Conservation (phyloP, 1,140 invertebrate genomes). For the Teleopsis dalmanni region DNA sequence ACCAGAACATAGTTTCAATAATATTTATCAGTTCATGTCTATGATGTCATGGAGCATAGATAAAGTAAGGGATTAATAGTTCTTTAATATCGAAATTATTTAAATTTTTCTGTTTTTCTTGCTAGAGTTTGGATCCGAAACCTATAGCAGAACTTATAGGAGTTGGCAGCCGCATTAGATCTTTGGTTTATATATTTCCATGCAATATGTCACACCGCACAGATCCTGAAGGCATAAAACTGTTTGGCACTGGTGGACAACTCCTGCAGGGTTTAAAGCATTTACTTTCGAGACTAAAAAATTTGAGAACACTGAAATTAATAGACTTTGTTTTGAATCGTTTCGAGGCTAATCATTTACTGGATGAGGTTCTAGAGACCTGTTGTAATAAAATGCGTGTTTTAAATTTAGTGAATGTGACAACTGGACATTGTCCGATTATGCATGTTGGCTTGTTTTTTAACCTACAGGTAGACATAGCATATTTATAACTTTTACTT, state of each 20-base stretch:
- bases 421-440: slow-evolving; percentile 63
- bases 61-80: slow-evolving; percentile 18
- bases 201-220: slow-evolving; percentile 65
- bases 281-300: slow-evolving; percentile 60
- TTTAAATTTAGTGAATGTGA: slow-evolving; percentile 68
- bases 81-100: neutral
- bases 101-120: too few species aligned
- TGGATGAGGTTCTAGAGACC: slow-evolving; percentile 65
- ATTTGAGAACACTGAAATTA: slow-evolving; percentile 60
- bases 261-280: slow-evolving; percentile 60
- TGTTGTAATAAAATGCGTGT: slow-evolving; percentile 58
- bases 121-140: slow-evolving; percentile 17
- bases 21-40: slow-evolving; percentile 78
- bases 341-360: slow-evolving; percentile 58
- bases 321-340: slow-evolving; percentile 70
- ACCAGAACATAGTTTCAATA: slow-evolving; percentile 73
- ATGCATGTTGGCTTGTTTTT: slow-evolving; percentile 71
- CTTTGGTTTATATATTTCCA: slow-evolving; percentile 69
- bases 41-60: slow-evolving; percentile 68
- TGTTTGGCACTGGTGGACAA: slow-evolving; percentile 71
- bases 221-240: slow-evolving; percentile 52
- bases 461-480: slow-evolving; percentile 55
- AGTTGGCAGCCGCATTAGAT: slow-evolving; percentile 53
- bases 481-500: neutral
- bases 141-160: slow-evolving; percentile 41